phyloP scores from a whole-genome alignment of 2,113 vertebrate species.

The Synchiropus splendidus region DNA sequence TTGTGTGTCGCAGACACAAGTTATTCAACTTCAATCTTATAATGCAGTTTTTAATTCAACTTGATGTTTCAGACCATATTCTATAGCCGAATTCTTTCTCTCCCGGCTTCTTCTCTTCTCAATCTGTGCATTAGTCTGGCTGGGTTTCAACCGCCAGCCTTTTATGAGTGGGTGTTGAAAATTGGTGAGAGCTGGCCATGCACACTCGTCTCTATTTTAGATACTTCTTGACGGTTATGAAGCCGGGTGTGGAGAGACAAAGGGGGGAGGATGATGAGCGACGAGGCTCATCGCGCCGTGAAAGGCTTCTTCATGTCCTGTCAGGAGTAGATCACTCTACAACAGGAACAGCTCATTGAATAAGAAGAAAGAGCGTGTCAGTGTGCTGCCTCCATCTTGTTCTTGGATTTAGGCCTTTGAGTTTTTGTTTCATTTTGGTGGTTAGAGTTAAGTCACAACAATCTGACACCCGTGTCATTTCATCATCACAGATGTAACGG shows the following conservation, averaged over 20 bases:
- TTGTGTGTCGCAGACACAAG: background rate
- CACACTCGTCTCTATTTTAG: slow-evolving; percentile 51
- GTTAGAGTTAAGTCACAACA: too few relatives aligned
- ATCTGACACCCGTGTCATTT: too few relatives aligned
- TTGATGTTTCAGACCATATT: background rate
- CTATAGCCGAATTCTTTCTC: too few relatives aligned
- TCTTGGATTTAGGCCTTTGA: too few relatives aligned
- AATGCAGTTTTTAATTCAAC: background rate
- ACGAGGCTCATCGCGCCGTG: slow-evolving; percentile 13
- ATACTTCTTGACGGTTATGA: slow-evolving; percentile 49
- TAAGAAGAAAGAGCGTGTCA: too few relatives aligned
- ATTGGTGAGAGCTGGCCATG: slow-evolving; percentile 21
- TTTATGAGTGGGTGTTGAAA: slow-evolving; percentile 66
- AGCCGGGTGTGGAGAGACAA: slow-evolving; percentile 35
- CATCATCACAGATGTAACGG: too few relatives aligned
- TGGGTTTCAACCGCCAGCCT: slow-evolving; percentile 44
- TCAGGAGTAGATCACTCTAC: too few relatives aligned
- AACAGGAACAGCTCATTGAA: too few relatives aligned
- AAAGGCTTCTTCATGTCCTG: slow-evolving; percentile 16
- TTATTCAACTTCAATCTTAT: slow-evolving; percentile 15
- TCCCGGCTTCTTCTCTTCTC: slow-evolving; percentile 6
- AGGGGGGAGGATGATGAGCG: slow-evolving; percentile 18
- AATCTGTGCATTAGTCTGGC: slow-evolving; percentile 25
- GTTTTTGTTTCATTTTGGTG: too few relatives aligned
- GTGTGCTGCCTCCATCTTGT: too few relatives aligned